These are phyloP conservation scores for Furcula furcula DNA, from an alignment of 2,888 invertebrate genomes.

Conservation along the genomic window DNA sequence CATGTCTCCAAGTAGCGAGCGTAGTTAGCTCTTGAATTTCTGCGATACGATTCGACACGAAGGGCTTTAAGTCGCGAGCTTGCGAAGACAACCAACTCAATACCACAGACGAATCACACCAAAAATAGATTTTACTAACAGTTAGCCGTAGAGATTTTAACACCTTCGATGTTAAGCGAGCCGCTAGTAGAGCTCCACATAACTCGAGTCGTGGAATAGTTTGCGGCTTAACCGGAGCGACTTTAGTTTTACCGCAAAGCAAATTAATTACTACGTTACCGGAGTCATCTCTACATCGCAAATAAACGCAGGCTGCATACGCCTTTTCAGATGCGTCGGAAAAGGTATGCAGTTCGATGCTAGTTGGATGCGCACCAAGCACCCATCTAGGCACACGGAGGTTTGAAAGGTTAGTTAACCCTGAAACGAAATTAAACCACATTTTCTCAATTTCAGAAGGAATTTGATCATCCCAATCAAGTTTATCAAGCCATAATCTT, in stretches of 20 bases:
- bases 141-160: constrained; percentile 3
- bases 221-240: constrained; percentile 9
- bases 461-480: constrained; percentile 4
- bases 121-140: background rate
- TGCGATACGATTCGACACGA: constrained; percentile 17
- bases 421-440: background rate
- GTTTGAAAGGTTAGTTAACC: background rate
- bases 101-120: constrained; percentile 8
- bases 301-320: too few relatives aligned
- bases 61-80: constrained; percentile 10
- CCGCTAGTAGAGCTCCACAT: constrained; percentile 3
- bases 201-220: constrained; percentile 11
- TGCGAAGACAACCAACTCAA: constrained; percentile 8
- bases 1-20: constrained; percentile 5
- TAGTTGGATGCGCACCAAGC: background rate
- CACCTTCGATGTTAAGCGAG: constrained; percentile 6
- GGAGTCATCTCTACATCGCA: background rate
- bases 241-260: constrained; percentile 9
- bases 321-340: background rate
- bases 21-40: constrained; percentile 15
- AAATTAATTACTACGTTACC: background rate
- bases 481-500: constrained; percentile 3
- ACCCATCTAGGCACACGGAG: background rate
- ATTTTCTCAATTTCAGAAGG: background rate
- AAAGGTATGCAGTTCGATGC: background rate